Percentiles rank a stretch among this genome's conserved stretches.
These are phyloP conservation scores for Bacillus rossius DNA, from an alignment of 1,140 invertebrate species.

Conservation along the genomic window DNA sequence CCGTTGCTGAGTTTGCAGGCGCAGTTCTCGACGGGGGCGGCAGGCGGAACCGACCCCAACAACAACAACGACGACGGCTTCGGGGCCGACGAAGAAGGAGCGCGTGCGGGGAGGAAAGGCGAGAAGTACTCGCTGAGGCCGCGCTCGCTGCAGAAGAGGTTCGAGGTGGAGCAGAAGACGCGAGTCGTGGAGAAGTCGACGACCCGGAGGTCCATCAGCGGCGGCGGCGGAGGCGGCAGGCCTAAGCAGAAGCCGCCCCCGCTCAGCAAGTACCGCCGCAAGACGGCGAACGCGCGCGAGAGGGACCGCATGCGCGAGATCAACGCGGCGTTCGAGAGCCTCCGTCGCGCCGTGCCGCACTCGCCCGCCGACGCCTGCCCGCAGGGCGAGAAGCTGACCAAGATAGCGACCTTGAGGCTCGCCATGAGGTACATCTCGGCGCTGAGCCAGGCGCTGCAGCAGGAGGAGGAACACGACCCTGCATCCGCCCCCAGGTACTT, in stretches of 20 bases:
- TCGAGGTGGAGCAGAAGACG: background rate
- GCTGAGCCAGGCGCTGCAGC: slow-evolving; percentile 38
- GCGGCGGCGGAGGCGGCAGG: background rate
- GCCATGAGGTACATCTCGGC: slow-evolving; percentile 61
- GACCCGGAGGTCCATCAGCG: background rate
- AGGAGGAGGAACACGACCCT: background rate
- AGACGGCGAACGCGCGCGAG: slow-evolving; percentile 85
- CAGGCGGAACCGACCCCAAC: background rate
- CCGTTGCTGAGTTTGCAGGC: no score
- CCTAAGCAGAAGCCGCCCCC: slow-evolving; percentile 60
- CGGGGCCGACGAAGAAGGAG: background rate
- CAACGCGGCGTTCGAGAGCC: slow-evolving; percentile 76
- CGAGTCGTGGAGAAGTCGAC: background rate
- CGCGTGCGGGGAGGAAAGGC: background rate
- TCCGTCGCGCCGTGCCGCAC: slow-evolving; percentile 66
- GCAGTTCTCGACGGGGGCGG: background rate
- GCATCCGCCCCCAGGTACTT: slow-evolving; percentile 15
- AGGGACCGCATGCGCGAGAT: slow-evolving; percentile 82
- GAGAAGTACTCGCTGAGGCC: slow-evolving; percentile 3
- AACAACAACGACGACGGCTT: background rate
- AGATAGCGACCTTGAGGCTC: slow-evolving; percentile 54
- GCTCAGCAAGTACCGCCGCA: slow-evolving; percentile 81
- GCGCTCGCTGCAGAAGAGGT: background rate
- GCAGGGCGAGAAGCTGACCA: slow-evolving; percentile 49
- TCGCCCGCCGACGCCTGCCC: slow-evolving; percentile 1